Percentiles rank a stretch among this genome's conserved stretches.
Evolutionary conservation across 2,113 vertebrate species (phyloP).

Genomic region (Mungos mungo): DNA sequence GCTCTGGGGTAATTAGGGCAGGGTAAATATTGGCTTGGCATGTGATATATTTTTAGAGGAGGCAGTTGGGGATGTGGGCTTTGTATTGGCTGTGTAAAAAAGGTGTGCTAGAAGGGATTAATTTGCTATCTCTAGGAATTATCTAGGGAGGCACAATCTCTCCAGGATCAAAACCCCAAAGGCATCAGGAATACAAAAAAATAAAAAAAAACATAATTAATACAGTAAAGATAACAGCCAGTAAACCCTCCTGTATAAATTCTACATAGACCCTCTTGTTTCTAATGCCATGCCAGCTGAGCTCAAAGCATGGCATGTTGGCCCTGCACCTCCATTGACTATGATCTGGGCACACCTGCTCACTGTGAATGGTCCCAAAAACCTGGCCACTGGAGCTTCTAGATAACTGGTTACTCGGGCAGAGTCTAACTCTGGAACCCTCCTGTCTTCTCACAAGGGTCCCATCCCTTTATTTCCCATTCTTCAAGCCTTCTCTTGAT

Average conservation of each 20-base stretch:
- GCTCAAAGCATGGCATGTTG: background rate
- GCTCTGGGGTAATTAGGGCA: background rate
- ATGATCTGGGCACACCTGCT: background rate
- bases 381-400: no score
- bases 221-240: background rate
- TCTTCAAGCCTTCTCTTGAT: background rate
- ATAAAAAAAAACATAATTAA: background rate
- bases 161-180: background rate
- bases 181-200: background rate
- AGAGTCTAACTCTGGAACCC: background rate
- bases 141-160: background rate
- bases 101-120: background rate
- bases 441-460: background rate
- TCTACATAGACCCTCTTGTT: background rate
- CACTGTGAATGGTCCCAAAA: background rate
- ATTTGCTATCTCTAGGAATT: background rate
- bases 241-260: background rate
- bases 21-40: background rate
- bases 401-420: background rate
- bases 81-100: background rate
- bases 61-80: background rate
- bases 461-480: background rate
- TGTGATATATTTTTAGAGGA: background rate
- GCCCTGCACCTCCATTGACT: background rate
- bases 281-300: background rate